A percentile compares a stretch with the other conserved stretches of the same genome.
These are phyloP conservation scores for Kuschelorhynchus macadamiae DNA, from an alignment of 2,888 invertebrate species.

Conservation along the genomic window DNA sequence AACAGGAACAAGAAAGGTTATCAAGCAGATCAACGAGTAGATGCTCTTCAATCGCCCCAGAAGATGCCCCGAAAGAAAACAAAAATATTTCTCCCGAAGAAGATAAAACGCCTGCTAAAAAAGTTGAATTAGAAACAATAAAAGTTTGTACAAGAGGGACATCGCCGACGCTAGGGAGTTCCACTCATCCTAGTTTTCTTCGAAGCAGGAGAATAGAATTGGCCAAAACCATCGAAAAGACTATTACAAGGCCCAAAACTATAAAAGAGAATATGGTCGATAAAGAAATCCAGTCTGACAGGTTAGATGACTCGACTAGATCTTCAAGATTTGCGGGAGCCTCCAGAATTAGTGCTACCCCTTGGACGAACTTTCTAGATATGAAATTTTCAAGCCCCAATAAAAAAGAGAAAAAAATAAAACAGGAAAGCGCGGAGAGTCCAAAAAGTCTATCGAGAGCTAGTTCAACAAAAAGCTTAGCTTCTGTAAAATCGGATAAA, in stretches of 20 bases:
- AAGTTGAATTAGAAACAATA: constrained; percentile 69
- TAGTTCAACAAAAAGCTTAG: constrained; percentile 68
- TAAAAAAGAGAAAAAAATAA: constrained; percentile 51
- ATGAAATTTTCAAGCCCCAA: constrained; percentile 68
- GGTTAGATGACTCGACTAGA: constrained; percentile 78
- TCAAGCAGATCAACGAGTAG: constrained; percentile 62
- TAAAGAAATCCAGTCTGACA: constrained; percentile 82
- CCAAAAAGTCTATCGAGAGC: constrained; percentile 66
- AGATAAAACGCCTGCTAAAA: constrained; percentile 52
- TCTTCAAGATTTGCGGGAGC: constrained; percentile 78
- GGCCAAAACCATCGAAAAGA: constrained; percentile 81
- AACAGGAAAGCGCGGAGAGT: constrained; percentile 63
- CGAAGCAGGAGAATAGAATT: constrained; percentile 80
- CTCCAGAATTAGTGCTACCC: constrained; percentile 70
- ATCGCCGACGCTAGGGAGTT: constrained; percentile 80
- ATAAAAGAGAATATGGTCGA: constrained; percentile 74
- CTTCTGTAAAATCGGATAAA: constrained; percentile 57
- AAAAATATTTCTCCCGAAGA: constrained; percentile 46
- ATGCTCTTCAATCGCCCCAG: constrained; percentile 62
- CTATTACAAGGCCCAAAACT: constrained; percentile 74
- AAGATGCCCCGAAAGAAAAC: constrained; percentile 51
- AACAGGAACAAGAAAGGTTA: constrained; percentile 61
- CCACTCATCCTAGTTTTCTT: constrained; percentile 71
- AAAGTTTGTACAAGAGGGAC: constrained; percentile 82
- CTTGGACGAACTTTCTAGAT: constrained; percentile 77